phyloP scores from a whole-genome alignment of 2,797 vertebrate genomes.

The Darevskia nairensis region DNA sequence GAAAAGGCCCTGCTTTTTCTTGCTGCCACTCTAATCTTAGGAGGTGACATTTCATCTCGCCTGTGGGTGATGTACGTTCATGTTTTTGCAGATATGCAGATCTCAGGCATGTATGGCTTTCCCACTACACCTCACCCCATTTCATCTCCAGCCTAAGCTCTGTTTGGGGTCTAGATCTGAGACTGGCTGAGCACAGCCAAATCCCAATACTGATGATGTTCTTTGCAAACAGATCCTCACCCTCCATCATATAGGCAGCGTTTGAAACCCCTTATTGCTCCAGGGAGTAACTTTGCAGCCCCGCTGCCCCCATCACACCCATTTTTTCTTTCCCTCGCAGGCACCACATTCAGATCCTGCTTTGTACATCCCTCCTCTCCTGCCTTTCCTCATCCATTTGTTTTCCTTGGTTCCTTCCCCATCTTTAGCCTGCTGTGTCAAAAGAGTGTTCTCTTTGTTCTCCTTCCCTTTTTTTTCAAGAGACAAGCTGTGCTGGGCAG shows the following conservation, averaged over 20 bases:
- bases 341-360: not conserved
- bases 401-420: not conserved
- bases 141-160: no score
- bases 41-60: no score
- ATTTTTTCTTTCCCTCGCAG: not conserved
- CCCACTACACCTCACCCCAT: no score
- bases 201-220: not conserved
- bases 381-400: not conserved
- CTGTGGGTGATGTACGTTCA: no score
- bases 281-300: no score
- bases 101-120: no score
- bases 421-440: not conserved
- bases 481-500: not conserved
- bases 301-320: no score
- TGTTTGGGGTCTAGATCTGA: not conserved
- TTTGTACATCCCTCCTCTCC: no score
- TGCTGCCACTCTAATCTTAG: no score
- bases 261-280: not conserved
- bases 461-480: not conserved
- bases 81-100: no score
- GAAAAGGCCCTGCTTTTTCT: no score
- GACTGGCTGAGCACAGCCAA: not conserved
- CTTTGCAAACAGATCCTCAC: not conserved
- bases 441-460: not conserved
- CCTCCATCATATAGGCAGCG: not conserved